Conservation (phyloP, 2,113 vertebrate species). For the Hipposideros armiger region DNA sequence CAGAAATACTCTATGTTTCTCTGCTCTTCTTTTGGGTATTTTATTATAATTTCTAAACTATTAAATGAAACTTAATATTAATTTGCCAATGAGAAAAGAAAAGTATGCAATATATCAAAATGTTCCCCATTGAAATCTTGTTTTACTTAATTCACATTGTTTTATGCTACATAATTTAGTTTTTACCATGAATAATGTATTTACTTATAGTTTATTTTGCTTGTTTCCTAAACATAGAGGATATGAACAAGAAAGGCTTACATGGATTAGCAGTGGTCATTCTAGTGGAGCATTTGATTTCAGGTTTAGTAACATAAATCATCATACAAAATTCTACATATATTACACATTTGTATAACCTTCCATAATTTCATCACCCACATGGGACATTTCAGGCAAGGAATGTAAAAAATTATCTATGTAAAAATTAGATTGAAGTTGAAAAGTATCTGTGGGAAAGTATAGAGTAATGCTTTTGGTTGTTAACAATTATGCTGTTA, state of each 20-base stretch:
- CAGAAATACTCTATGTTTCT: constrained; percentile 64
- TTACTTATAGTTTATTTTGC: constrained; percentile 25
- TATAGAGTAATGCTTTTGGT: constrained; percentile 77
- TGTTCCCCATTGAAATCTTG: background rate
- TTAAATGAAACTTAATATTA: constrained; percentile 52
- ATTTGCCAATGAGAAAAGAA: constrained; percentile 70
- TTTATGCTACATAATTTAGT: constrained; percentile 36
- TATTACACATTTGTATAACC: constrained; percentile 78
- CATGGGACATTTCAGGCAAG: constrained; percentile 71
- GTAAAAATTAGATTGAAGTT: constrained; percentile 85
- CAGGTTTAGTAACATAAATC: constrained; percentile 73
- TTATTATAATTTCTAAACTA: constrained; percentile 71
- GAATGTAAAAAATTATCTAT: constrained; percentile 48
- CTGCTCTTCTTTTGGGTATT: constrained; percentile 52
- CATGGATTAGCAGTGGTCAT: constrained; percentile 65
- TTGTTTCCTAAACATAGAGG: constrained; percentile 65
- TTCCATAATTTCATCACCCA: constrained; percentile 85
- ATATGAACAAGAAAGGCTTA: constrained; percentile 60
- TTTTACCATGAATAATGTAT: constrained; percentile 46
- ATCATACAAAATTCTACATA: constrained; percentile 79
- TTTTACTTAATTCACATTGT: constrained; percentile 6
- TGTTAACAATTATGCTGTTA: constrained; percentile 78
- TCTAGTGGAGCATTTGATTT: constrained; percentile 80
- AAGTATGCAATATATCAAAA: background rate
- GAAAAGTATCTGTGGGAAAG: constrained; percentile 82